Evolutionary conservation across 2,113 vertebrate species (phyloP), one percentile per base, ranked within the genome.

Genomic region (Pedetes capensis): DNA sequence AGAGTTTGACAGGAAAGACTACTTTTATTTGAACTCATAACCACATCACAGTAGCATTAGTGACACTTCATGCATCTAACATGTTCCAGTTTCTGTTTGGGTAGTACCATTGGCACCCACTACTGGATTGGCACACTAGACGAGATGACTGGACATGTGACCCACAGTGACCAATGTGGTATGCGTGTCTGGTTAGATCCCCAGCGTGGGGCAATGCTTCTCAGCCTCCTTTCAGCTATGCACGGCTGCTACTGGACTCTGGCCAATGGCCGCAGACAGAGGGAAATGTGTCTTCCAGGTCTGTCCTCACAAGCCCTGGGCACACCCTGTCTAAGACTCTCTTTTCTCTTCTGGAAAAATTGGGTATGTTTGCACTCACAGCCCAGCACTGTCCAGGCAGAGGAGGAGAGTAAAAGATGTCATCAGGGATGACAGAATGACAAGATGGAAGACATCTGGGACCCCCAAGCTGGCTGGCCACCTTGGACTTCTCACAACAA

Each of bases 251-350:
- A 2, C 49, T 37, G n/a, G 57, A 18, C 6, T 22, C 61, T 49
- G 8, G 27, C 51, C 23, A 12, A 5, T 0, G 3, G 37, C 13
- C 6, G 3, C 6, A 3, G 42, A 72, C 34, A 68, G 9, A 25
- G 29, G 42, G 32, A 25, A 2, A 1, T 6, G 18, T 4, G 39
- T 74, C 51, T 69, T 49, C 47, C 0, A 0, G 14, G 64, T n/a
- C 66, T 51, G 11, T 64, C 63, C 57, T 91, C 23, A 7, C 14
- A 44, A 89, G 68, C 22, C 16, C 59, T 37, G 37, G 59, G 25
- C 12, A 10, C 44, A 8, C 37, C 10, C 22, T 61, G 44, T 32
- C 18, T 49, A 44, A 17, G 0, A 7, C 4, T 1, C 39, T 5
- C n/a, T 3, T 10, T 27, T 37, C 44, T 44, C 12, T 49, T 27